These are phyloP conservation scores for Microhierax caerulescens DNA, from an alignment of 2,797 vertebrate genomes.

Conservation along the genomic window DNA sequence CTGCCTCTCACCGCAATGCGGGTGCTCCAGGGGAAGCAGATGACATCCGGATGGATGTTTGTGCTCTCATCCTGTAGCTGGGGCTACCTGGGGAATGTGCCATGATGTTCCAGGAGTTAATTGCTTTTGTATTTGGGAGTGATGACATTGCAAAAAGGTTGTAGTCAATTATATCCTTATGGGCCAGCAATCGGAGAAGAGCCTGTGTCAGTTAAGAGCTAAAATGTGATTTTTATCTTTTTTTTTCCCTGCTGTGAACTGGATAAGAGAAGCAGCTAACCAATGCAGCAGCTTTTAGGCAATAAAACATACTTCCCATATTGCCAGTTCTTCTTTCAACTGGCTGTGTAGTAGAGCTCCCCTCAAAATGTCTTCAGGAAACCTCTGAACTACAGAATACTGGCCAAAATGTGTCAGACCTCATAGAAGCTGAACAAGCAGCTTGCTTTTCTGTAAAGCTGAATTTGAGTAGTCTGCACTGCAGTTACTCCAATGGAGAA, in stretches of 20 bases:
- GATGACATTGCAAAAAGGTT: neutral
- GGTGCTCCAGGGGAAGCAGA: accelerated
- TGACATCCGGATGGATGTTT: neutral
- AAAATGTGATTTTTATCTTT: neutral
- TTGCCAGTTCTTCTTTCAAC: neutral
- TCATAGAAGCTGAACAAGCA: neutral
- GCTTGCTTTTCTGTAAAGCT: neutral
- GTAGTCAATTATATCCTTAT: neutral
- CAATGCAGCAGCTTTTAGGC: neutral
- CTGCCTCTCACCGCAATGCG: neutral
- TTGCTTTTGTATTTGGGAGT: constrained; percentile 18
- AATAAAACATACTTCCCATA: neutral
- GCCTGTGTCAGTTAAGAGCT: neutral
- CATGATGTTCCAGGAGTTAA: neutral
- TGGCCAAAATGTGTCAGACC: neutral
- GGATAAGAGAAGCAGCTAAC: neutral
- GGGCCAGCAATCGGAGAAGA: neutral
- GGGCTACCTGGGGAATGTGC: neutral
- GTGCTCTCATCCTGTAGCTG: neutral
- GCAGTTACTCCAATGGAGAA: neutral
- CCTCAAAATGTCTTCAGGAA: neutral
- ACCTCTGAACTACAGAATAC: neutral
- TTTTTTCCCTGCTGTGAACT: accelerated
- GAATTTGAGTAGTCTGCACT: neutral
- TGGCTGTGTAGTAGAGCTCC: neutral